Conservation (phyloP, 2,888 invertebrate species). For the Rhamnusium bicolor region DNA sequence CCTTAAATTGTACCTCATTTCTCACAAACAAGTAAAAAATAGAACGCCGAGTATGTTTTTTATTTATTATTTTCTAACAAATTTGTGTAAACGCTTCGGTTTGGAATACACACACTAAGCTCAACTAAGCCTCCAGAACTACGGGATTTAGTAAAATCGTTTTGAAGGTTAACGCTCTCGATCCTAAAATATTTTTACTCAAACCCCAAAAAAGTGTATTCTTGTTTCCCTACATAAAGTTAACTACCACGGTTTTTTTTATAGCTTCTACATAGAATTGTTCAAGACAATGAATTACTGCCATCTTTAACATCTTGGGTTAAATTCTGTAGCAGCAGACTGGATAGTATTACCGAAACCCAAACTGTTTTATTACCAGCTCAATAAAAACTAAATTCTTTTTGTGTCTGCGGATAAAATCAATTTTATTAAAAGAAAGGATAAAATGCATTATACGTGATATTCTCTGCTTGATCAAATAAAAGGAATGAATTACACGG, state of each 20-base stretch:
- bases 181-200: conserved; percentile 19
- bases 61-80: conserved; percentile 17
- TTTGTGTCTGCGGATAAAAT: conserved; percentile 13
- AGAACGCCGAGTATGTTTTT: conserved; percentile 5
- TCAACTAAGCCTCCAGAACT: neutral
- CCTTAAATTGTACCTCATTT: neutral
- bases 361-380: conserved; percentile 12
- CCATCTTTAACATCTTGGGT: neutral
- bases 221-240: conserved; percentile 10
- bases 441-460: conserved; percentile 8
- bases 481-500: conserved; percentile 3
- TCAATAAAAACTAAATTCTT: conserved; percentile 6
- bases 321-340: neutral
- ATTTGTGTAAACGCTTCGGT: conserved; percentile 21
- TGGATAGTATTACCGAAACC: conserved; percentile 19
- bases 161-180: conserved; percentile 31
- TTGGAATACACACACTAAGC: conserved; percentile 1
- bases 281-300: neutral
- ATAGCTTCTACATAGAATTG: conserved; percentile 3
- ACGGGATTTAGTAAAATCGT: conserved; percentile 2
- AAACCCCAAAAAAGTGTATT: conserved; percentile 18
- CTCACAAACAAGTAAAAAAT: conserved; percentile 5
- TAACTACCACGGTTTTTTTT: conserved; percentile 25
- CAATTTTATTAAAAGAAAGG: neutral
- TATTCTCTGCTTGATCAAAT: neutral